Evolutionary conservation across 2,113 vertebrate species (phyloP).

Genomic region (Lepisosteus oculatus): DNA sequence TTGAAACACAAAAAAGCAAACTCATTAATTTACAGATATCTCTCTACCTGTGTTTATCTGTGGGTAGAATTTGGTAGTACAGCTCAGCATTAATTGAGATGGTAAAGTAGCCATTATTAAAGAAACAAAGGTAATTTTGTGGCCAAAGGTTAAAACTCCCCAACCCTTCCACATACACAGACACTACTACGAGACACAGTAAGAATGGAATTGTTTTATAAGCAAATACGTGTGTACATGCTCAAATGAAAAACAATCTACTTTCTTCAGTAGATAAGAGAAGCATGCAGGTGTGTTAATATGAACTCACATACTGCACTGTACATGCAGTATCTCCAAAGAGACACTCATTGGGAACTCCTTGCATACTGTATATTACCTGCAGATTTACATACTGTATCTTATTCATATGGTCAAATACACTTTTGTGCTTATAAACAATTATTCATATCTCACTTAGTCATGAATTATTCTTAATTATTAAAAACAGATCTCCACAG

Average conservation of each 20-base stretch:
- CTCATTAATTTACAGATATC: conserved; percentile 12
- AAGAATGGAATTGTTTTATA: not conserved
- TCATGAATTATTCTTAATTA: conserved; percentile 44
- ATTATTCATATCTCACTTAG: conserved; percentile 21
- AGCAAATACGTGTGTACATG: not conserved
- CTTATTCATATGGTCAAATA: conserved; percentile 26
- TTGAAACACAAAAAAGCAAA: conserved; percentile 13
- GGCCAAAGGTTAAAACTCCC: conserved; percentile 5
- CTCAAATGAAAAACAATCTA: not conserved
- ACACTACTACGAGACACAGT: not conserved
- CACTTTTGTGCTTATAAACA: conserved; percentile 42
- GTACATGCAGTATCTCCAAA: conserved; percentile 17
- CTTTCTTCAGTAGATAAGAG: not conserved
- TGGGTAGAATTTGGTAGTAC: too few relatives aligned
- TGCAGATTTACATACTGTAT: conserved; percentile 20
- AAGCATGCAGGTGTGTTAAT: not conserved
- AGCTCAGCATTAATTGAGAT: not conserved
- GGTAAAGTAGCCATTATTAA: not conserved
- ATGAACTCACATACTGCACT: conserved; percentile 6
- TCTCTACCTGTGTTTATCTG: not conserved
- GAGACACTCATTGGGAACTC: conserved; percentile 22
- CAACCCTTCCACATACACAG: too few relatives aligned
- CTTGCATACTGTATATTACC: conserved; percentile 22
- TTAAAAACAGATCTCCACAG: conserved; percentile 37
- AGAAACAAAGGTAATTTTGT: not conserved